Conservation (phyloP, 2,113 vertebrate genomes). For the Brachyhypopomus gauderio region DNA sequence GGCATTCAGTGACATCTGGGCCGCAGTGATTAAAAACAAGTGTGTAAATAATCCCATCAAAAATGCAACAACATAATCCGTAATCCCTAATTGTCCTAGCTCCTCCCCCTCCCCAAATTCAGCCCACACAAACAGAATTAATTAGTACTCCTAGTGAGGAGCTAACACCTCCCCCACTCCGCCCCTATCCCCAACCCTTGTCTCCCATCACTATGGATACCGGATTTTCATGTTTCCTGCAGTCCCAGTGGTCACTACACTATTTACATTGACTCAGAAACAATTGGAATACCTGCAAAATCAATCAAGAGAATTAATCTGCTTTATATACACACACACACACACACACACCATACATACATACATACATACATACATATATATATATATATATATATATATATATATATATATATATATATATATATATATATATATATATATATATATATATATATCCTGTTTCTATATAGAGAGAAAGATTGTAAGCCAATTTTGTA, state of each 20-base stretch:
- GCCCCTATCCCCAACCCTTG: constrained; percentile 12
- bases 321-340: too few relatives aligned
- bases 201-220: constrained; percentile 27
- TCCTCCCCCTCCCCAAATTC: constrained; percentile 69
- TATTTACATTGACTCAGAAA: neutral
- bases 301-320: too few relatives aligned
- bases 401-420: too few relatives aligned
- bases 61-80: constrained; percentile 70
- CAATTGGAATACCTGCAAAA: neutral
- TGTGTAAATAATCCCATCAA: constrained; percentile 72
- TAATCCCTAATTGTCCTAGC: constrained; percentile 73
- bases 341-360: too few relatives aligned
- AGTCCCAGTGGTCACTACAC: neutral
- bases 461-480: too few relatives aligned
- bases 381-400: too few relatives aligned
- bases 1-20: constrained; percentile 67
- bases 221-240: neutral
- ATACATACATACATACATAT: too few relatives aligned
- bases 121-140: constrained; percentile 57
- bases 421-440: too few relatives aligned
- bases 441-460: too few relatives aligned
- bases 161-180: constrained; percentile 49
- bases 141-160: constrained; percentile 70
- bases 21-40: constrained; percentile 67
- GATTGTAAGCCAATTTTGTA: too few relatives aligned